Conservation (phyloP, 2,113 vertebrate species). For the Peucedramus taeniatus region DNA sequence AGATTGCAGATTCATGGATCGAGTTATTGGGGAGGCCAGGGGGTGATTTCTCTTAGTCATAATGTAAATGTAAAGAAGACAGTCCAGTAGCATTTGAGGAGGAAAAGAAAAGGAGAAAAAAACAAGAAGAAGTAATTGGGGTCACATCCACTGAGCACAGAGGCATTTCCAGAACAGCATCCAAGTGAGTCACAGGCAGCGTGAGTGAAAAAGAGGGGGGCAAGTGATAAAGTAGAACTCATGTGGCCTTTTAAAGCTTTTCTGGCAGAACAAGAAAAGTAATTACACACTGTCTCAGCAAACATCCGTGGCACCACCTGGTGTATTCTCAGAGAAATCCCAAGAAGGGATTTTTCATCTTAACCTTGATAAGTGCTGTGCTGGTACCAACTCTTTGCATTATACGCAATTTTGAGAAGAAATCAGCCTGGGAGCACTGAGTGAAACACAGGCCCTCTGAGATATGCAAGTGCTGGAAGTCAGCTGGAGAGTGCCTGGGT, state of each 20-base stretch:
- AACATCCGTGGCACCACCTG: constrained; percentile 15
- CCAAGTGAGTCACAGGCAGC: constrained; percentile 2
- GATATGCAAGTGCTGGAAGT: background rate
- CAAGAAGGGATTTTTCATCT: constrained; percentile 14
- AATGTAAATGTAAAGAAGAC: constrained; percentile 35
- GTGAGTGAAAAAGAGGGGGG: background rate
- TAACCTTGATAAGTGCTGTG: constrained; percentile 9
- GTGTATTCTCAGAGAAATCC: constrained; percentile 30
- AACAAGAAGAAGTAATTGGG: constrained; percentile 42
- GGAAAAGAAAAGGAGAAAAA: background rate
- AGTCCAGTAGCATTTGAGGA: background rate
- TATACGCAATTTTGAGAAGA: background rate
- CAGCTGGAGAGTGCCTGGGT: background rate
- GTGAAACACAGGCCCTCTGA: background rate
- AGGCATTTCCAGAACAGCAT: constrained; percentile 42
- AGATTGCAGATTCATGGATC: background rate
- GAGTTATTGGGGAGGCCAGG: background rate
- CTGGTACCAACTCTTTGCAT: background rate
- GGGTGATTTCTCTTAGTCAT: constrained; percentile 34
- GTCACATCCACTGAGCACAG: constrained; percentile 35
- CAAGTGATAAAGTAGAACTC: constrained; percentile 1
- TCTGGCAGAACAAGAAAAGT: constrained; percentile 43
- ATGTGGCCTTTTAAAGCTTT: constrained; percentile 9
- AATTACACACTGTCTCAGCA: constrained; percentile 51
- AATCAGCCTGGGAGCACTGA: background rate